Base-by-base conservation (phyloP, 2,797 vertebrate genomes). In the Gadopsis bispinosus region DNA sequence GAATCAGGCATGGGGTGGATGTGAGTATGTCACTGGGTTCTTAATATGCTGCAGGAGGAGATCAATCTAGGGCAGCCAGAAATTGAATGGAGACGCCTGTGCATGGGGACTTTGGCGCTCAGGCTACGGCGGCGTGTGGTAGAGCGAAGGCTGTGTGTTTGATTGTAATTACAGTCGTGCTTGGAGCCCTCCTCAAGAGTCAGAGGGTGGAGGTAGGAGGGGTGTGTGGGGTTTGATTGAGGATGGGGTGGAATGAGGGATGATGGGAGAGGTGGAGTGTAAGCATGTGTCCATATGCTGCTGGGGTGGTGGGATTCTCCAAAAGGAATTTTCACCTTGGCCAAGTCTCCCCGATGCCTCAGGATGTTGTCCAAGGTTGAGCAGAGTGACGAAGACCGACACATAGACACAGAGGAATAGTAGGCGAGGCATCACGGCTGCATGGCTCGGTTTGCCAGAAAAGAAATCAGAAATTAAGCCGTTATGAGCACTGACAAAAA, bases 101-200 rank as follows among this genome's bases (percentile, higher is more conserved):
- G 73, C 41, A 45, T 2, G 5, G 78, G 75, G 77, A 83, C 67
- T 84, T 54, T 70, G 47, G 80, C 29, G 8, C 61, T 60, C 22
- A 22, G 65, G 67, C 69, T 69, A 54, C 43, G 80, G 69, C n/a
- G n/a, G 43, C 3, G 2, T 73, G 56, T 66, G 81, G 77, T 79
- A 68, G 83, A 94, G 92, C 93, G 94, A 95, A 94, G 94, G 94
- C 91, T 94, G 91, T 89, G 83, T 83, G 94, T 95, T 95, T 95
- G 91, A 91, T 94, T 94, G 94, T 96, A 96, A 96, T 96, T 96
- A 96, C 89, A 93, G 93, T 91, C 83, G 91, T 90, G 94, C 93
- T 95, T 93, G 93, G 93, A 93, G 91, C 69, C 82, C 91, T 95
- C 89, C 84, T 91, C 70, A 76, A 90, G 93, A 91, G 91, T 93